These are phyloP conservation scores for Drosophila dives DNA, from an alignment of 2,888 invertebrate species.

Conservation along the genomic window DNA sequence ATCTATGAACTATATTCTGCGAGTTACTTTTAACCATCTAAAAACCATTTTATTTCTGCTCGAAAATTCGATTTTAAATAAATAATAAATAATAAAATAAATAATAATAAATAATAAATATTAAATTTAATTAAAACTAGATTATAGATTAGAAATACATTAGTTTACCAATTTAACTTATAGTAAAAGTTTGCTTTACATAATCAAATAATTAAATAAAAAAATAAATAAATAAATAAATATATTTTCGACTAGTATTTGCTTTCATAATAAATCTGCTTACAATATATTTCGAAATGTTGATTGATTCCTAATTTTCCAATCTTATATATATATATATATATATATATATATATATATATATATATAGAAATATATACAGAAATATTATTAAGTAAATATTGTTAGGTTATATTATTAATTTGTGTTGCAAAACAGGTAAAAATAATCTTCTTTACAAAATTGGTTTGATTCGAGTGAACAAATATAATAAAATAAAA, in stretches of 20 bases:
- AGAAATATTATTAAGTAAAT: too few relatives aligned
- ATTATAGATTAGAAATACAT: not conserved
- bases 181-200: not conserved
- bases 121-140: not conserved
- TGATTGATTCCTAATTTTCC: not conserved
- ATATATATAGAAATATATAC: too few relatives aligned
- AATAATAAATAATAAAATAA: too few relatives aligned
- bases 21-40: not conserved
- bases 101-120: too few relatives aligned
- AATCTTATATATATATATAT: too few relatives aligned
- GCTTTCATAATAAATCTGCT: not conserved
- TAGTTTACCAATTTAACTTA: not conserved
- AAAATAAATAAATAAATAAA: not conserved
- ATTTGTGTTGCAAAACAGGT: not conserved
- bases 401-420: not conserved
- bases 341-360: too few relatives aligned
- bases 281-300: not conserved
- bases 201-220: not conserved
- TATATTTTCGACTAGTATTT: not conserved
- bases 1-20: not conserved
- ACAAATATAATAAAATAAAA: conserved; percentile 52
- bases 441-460: not conserved
- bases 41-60: not conserved
- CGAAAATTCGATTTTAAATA: too few relatives aligned
- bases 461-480: conserved; percentile 46